These are phyloP conservation scores for Mamestra configurata DNA, from an alignment of 1,140 invertebrate species.

Conservation along the genomic window DNA sequence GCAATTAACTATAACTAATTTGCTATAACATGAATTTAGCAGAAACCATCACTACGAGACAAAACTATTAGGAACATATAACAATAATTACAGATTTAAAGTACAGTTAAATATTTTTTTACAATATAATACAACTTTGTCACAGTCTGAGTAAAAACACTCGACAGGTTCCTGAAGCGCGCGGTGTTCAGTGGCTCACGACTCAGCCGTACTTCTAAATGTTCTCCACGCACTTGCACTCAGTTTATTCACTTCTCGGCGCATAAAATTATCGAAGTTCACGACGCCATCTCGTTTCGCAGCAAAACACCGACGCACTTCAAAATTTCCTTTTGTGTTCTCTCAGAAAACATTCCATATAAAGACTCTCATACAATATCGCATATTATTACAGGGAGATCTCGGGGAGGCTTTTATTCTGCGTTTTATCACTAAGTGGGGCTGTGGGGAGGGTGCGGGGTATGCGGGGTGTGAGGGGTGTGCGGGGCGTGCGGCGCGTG, in stretches of 20 bases:
- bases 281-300: conserved; percentile 41
- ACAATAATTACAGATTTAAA: conserved; percentile 84
- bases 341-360: conserved; percentile 54
- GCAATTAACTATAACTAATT: conserved; percentile 63
- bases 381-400: conserved; percentile 66
- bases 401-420: conserved; percentile 62
- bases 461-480: conserved; percentile 72
- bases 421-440: conserved; percentile 84
- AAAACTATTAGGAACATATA: conserved; percentile 86
- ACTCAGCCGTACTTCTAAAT: conserved; percentile 56
- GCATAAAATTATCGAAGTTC: conserved; percentile 53
- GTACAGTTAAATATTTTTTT: conserved; percentile 82
- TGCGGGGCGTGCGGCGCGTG: conserved; percentile 68
- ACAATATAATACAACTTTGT: conserved; percentile 82
- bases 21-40: conserved; percentile 65
- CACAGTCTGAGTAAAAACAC: conserved; percentile 42
- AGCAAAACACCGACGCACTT: conserved; percentile 54
- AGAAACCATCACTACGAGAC: conserved; percentile 75
- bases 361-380: conserved; percentile 58
- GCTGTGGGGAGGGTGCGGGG: conserved; percentile 86
- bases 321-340: conserved; percentile 52
- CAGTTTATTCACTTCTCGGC: conserved; percentile 58
- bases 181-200: conserved; percentile 40
- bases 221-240: conserved; percentile 44
- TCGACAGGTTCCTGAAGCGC: conserved; percentile 1